Conservation (phyloP, 30 jellyfish, hydroid and myxozoan genomes). For the Hydractinia echinata region DNA sequence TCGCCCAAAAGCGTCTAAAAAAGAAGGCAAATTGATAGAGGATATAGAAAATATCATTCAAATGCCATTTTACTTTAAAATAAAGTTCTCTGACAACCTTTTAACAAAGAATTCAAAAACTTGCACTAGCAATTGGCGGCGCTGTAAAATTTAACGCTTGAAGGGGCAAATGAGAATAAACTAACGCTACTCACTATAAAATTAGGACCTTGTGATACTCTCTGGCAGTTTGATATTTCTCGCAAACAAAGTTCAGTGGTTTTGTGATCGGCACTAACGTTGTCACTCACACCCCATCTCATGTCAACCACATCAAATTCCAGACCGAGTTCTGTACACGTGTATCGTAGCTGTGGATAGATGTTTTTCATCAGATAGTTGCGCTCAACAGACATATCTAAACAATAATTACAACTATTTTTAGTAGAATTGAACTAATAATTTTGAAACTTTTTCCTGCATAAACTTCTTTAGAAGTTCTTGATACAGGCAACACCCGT, state of each 20-base stretch:
- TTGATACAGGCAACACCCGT: too few species aligned
- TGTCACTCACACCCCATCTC: constrained; percentile 10
- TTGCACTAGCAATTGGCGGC: too few species aligned
- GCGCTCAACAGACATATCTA: constrained; percentile 9
- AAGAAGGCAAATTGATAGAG: too few species aligned
- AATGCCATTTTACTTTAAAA: too few species aligned
- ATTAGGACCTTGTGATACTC: not conserved
- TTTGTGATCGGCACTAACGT: not conserved
- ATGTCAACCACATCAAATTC: constrained; percentile 7
- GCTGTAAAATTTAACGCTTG: too few species aligned
- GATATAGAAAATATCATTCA: too few species aligned
- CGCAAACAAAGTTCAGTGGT: constrained; percentile 7
- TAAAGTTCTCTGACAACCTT: too few species aligned
- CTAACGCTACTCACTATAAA: constrained; percentile 8
- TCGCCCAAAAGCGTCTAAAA: too few species aligned
- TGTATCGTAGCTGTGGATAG: not conserved
- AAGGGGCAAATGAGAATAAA: not conserved
- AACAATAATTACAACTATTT: not conserved
- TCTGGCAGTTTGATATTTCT: not conserved
- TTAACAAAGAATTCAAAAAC: too few species aligned
- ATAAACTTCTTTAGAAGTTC: too few species aligned
- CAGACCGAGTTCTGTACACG: not conserved
- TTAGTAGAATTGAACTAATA: too few species aligned
- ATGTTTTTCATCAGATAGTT: constrained; percentile 5
- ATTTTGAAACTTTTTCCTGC: too few species aligned